phyloP scores from a whole-genome alignment of 2,888 invertebrate species.

The Xylocampa areola region DNA sequence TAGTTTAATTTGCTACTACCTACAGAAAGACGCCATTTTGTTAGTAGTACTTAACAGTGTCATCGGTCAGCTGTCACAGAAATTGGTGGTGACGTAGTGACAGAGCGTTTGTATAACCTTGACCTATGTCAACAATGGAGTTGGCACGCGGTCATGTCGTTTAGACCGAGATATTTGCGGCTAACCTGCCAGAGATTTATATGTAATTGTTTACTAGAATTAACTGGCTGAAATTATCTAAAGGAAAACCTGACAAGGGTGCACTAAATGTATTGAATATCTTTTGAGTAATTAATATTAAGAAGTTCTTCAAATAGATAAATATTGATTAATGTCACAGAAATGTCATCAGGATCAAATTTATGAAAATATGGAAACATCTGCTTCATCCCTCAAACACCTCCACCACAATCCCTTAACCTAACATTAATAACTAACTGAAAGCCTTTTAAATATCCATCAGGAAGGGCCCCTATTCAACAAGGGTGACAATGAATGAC shows the following conservation, averaged over 20 bases:
- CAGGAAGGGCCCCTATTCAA: constrained; percentile 77
- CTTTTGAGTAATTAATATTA: too few relatives aligned
- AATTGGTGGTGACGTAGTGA: constrained; percentile 39
- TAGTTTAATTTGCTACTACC: too few relatives aligned
- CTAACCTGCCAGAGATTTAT: constrained; percentile 56
- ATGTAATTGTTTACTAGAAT: constrained; percentile 57
- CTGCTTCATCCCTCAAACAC: too few relatives aligned
- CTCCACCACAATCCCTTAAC: constrained; percentile 7
- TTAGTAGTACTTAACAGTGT: too few relatives aligned
- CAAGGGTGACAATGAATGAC: constrained; percentile 85
- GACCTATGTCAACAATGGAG: constrained; percentile 77
- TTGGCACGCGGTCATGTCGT: constrained; percentile 75
- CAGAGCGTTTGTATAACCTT: constrained; percentile 55
- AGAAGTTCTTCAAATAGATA: too few relatives aligned
- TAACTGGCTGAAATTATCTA: constrained; percentile 11
- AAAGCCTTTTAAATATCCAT: constrained; percentile 54
- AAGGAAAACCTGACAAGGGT: too few relatives aligned
- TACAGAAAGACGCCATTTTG: too few relatives aligned
- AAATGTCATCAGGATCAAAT: too few relatives aligned
- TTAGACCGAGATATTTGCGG: constrained; percentile 70
- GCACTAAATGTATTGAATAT: too few relatives aligned
- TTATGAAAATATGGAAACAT: too few relatives aligned
- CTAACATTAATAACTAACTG: constrained; percentile 54
- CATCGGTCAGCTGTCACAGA: constrained; percentile 33
- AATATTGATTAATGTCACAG: too few relatives aligned